Evolutionary conservation across 2,797 vertebrate species (phyloP).

Genomic region (Caiman crocodilus): DNA sequence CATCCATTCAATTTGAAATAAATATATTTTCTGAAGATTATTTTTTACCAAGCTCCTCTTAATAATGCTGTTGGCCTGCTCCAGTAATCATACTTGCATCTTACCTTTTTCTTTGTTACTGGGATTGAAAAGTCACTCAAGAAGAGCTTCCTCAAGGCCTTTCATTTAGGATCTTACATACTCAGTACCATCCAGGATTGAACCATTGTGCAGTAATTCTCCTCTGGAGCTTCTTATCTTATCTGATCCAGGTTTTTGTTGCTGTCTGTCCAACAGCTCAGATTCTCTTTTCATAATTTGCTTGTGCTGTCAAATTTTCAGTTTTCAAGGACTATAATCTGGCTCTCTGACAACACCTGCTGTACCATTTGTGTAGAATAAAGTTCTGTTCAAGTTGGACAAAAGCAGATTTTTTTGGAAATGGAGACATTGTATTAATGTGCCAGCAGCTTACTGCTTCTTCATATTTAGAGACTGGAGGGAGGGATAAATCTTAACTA

Average conservation of each 20-base stretch:
- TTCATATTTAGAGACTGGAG: not conserved
- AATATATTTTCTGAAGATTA: not conserved
- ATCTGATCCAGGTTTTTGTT: not conserved
- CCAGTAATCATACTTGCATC: not conserved
- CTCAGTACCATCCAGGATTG: not conserved
- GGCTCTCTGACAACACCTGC: not conserved
- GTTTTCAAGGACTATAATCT: not conserved
- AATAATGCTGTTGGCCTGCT: not conserved
- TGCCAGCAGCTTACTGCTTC: not conserved
- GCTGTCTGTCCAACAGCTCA: not conserved
- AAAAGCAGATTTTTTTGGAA: not conserved
- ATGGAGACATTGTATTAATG: not conserved
- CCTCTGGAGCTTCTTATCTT: not conserved
- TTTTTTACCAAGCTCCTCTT: not conserved
- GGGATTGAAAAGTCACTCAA: not conserved
- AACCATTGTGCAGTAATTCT: not conserved
- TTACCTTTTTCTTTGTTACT: not conserved
- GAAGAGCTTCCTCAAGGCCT: not conserved
- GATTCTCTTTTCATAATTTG: not conserved
- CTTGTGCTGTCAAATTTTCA: not conserved
- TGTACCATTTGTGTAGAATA: slow-evolving; percentile 4
- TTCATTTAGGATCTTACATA: not conserved
- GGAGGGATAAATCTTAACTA: not conserved
- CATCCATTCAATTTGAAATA: not conserved
- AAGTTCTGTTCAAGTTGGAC: not conserved